These are phyloP conservation scores for Choloepus hoffmanni DNA, from an alignment of 2,113 vertebrate genomes.

Conservation along the genomic window DNA sequence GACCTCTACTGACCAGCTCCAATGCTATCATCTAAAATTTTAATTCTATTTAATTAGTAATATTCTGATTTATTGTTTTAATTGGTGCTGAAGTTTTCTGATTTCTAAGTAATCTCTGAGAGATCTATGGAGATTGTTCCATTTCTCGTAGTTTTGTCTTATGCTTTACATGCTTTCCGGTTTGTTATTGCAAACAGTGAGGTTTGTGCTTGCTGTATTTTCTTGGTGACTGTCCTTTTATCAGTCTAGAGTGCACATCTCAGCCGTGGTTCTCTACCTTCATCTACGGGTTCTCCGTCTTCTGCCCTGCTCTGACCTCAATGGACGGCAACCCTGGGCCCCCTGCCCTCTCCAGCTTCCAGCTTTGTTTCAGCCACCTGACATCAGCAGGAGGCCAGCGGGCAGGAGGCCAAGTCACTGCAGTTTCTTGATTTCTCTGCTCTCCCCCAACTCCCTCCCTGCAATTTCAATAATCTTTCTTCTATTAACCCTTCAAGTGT, in stretches of 20 bases:
- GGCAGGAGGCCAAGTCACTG: background rate
- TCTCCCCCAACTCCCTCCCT: rapidly evolving
- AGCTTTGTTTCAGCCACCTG: background rate
- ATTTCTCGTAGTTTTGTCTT: background rate
- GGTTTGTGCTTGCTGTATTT: rapidly evolving
- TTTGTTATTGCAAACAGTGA: background rate
- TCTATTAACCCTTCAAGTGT: background rate
- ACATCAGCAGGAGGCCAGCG: background rate
- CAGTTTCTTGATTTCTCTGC: background rate
- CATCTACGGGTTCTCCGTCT: background rate
- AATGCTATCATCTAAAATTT: background rate
- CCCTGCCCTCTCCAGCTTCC: background rate
- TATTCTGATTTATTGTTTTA: background rate
- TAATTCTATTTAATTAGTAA: background rate
- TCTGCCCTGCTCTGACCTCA: background rate
- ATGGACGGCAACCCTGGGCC: too few species aligned
- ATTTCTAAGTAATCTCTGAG: background rate
- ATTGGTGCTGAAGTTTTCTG: background rate
- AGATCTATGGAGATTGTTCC: background rate
- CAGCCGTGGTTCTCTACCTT: background rate
- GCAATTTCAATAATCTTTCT: background rate
- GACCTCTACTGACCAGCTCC: background rate
- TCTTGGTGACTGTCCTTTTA: background rate
- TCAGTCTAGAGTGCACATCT: background rate
- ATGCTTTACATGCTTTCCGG: background rate